Conservation (phyloP, 2,113 vertebrate genomes). For the Eurypyga helias region DNA sequence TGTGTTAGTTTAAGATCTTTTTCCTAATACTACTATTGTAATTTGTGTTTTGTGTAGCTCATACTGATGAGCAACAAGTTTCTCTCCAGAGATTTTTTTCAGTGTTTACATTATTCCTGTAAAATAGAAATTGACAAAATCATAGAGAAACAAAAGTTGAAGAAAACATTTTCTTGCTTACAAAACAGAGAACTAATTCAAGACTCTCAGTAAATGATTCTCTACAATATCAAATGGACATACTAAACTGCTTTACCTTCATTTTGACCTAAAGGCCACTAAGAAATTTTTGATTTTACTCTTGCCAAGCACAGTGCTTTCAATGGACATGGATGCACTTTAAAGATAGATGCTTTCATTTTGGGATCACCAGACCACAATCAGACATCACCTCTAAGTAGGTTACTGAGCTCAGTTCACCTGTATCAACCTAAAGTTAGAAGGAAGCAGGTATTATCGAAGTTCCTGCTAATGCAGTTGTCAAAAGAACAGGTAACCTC, state of each 20-base stretch:
- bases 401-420: neutral
- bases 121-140: neutral
- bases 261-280: neutral
- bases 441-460: neutral
- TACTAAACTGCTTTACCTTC: neutral
- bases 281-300: neutral
- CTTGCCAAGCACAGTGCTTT: neutral
- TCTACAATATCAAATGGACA: neutral
- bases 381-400: neutral
- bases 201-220: neutral
- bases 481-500: neutral
- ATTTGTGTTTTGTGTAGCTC: neutral
- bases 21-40: neutral
- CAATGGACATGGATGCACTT: fast-evolving
- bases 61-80: neutral
- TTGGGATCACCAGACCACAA: neutral
- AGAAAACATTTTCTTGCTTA: neutral
- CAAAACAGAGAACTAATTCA: neutral
- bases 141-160: neutral
- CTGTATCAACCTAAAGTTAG: neutral
- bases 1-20: neutral
- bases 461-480: neutral
- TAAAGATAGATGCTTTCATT: neutral
- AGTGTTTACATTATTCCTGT: neutral
- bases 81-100: neutral